These are phyloP conservation scores for Sebastolobus alascanus DNA, from an alignment of 2,797 vertebrate genomes.

Conservation along the genomic window DNA sequence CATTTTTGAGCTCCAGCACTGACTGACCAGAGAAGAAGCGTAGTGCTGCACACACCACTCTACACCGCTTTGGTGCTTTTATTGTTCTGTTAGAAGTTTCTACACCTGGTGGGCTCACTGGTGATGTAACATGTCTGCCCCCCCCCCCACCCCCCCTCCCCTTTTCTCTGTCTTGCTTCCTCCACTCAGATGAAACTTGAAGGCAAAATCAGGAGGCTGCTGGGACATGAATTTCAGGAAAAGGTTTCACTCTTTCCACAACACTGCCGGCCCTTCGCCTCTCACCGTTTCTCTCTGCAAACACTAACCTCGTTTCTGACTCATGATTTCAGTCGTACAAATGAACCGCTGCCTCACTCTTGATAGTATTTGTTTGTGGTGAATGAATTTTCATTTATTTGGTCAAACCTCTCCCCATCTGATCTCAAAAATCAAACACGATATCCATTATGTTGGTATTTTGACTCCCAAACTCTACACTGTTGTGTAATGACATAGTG, in stretches of 20 bases:
- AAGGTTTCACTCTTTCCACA: slow-evolving; percentile 82
- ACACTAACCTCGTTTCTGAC: slow-evolving; percentile 12
- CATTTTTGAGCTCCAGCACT: not conserved
- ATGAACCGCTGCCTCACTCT: not conserved
- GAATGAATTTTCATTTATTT: not conserved
- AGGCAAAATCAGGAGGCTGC: slow-evolving; percentile 88
- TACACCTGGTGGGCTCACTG: slow-evolving; percentile 73
- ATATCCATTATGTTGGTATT: not conserved
- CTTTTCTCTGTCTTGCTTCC: slow-evolving; percentile 58
- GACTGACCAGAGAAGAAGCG: not conserved
- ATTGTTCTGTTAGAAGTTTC: slow-evolving; percentile 1
- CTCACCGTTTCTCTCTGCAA: not conserved
- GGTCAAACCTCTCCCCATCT: not conserved
- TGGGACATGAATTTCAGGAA: slow-evolving; percentile 91
- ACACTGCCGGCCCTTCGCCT: not conserved
- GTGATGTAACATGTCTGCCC: slow-evolving; percentile 68
- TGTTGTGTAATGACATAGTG: not conserved
- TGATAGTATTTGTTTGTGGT: not conserved
- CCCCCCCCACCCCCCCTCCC: no score
- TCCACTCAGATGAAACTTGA: slow-evolving; percentile 89
- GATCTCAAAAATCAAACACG: not conserved
- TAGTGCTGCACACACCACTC: not conserved
- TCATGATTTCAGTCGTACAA: not conserved
- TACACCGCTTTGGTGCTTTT: not conserved
- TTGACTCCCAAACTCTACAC: not conserved